Evolutionary conservation across 2,888 invertebrate species (phyloP).

Genomic region (Adineta ricciae): DNA sequence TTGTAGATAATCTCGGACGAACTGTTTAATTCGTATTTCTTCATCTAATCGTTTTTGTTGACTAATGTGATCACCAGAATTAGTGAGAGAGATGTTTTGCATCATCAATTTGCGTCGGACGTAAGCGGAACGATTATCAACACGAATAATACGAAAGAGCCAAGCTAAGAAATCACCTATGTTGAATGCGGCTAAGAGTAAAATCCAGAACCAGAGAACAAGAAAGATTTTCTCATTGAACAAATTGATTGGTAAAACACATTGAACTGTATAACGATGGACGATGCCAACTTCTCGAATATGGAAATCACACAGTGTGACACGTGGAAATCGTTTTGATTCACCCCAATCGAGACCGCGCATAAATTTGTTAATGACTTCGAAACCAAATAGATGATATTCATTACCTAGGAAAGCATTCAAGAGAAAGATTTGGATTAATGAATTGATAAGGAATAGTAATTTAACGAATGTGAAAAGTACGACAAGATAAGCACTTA

Average conservation of each 20-base stretch:
- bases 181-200: slow-evolving; percentile 28
- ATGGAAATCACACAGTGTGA: slow-evolving; percentile 37
- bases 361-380: slow-evolving; percentile 39
- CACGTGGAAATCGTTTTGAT: slow-evolving; percentile 36
- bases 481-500: slow-evolving; percentile 40
- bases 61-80: not conserved
- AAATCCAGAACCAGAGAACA: slow-evolving; percentile 32
- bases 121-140: slow-evolving; percentile 17
- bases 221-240: slow-evolving; percentile 34
- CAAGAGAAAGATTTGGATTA: slow-evolving; percentile 44
- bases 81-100: not conserved
- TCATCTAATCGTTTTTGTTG: not conserved
- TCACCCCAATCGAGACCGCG: slow-evolving; percentile 35
- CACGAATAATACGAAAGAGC: slow-evolving; percentile 2
- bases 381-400: slow-evolving; percentile 41
- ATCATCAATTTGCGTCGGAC: slow-evolving; percentile 22
- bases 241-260: slow-evolving; percentile 36
- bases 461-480: slow-evolving; percentile 41
- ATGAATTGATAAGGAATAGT: slow-evolving; percentile 42
- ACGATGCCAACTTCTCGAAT: slow-evolving; percentile 34
- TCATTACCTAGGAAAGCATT: slow-evolving; percentile 43
- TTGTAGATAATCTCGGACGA: slow-evolving; percentile 33
- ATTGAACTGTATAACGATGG: slow-evolving; percentile 35
- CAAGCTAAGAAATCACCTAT: slow-evolving; percentile 30
- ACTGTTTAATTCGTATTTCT: not conserved